Evolutionary conservation across 2,113 vertebrate genomes (phyloP), one percentile per base, ranked within the genome.

Genomic region (Gavia stellata): DNA sequence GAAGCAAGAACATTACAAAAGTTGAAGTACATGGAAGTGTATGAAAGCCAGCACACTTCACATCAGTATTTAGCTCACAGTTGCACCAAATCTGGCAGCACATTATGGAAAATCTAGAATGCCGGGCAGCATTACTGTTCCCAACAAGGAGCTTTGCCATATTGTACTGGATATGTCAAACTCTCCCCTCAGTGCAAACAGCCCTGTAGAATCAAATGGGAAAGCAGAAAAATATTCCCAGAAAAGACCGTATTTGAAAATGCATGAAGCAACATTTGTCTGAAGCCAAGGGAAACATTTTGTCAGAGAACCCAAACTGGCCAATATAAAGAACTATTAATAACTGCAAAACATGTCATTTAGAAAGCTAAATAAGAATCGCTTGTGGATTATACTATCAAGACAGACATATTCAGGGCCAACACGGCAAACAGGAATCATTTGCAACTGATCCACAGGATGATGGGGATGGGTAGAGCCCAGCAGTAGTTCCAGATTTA

Each of bases 1-100:
- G 67, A 83, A 86, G 55, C 45, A 77, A 85, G 63, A 83, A 73
- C n/a, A 25, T 49, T 70, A n/a, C 26, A 80, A 53, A 83, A 47
- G 29, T 40, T 52, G 47, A 80, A 40, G 49, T 40, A 44, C 23
- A 14, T 3, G 14, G 79, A 82, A 72, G 52, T 33, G 14, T 44
- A 73, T n/a, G 63, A 86, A 88, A 92, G 65, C 53, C 66, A 80
- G 55, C 34, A 72, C n/a, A 26, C 38, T 81, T 77, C 55, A 83
- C 78, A 86, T 75, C 59, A 81, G 50, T 50, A 86, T 91, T 95
- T 92, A 92, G 53, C 63, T 94, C 92, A 94, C 47, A 45, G 49
- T 81, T 86, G 62, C 59, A 94, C 9, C 80, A 79, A 94, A 91
- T 88, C 83, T 81, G 88, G 77, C 72, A 78, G 88, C 68, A 70